Base-by-base conservation (phyloP, 2,113 vertebrate genomes). In the Delphinus delphis region DNA sequence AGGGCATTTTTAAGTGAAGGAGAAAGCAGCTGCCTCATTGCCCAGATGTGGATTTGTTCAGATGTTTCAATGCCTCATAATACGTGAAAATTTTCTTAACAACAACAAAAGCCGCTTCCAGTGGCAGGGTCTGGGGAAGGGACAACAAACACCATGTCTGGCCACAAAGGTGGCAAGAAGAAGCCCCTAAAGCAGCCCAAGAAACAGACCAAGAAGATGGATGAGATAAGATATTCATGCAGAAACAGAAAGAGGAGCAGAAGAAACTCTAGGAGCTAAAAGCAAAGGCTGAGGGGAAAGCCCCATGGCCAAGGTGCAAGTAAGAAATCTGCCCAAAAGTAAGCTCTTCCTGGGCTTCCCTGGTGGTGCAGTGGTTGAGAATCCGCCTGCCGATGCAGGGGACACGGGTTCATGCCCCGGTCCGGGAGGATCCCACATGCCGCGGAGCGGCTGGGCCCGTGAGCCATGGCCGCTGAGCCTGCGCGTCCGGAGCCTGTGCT, bases 141-240 rank as follows among this genome's bases (percentile, higher is more conserved):
- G 33, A 1, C 26, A 63, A 47, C 33, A 50, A 41, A 6, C 5
- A 23, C 25, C 31, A 28, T 60, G 17, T 31, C 12, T 1, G 17
- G 50, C 15, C 36, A n/a, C 15, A 44, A 68, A 99, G 99, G 99
- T 98, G 99, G 99, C 50, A 99, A 99, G 98, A 99, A 99, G 99
- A 99, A 99, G 92, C 99, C 99, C 1, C 98, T 99, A 91, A 99
- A 99, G 97, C 99, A 99, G 31, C 99, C 99, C 33, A 99, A 99
- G 98, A 99, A 99, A 95, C 97, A 98, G 63, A 8, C 60, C 15
- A 99, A 99, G 96, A 99, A 99, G 9, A 5, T 99, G 98, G 99
- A 99, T 70, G 99, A 99, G 6, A 99, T 99, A 70, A 36, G 92
- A 44, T 31, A n/a, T 9, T 60, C 8, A 12, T 60, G 17, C 71